These are phyloP conservation scores for Clivina fossor DNA, from an alignment of 2,888 invertebrate genomes.

Conservation along the genomic window DNA sequence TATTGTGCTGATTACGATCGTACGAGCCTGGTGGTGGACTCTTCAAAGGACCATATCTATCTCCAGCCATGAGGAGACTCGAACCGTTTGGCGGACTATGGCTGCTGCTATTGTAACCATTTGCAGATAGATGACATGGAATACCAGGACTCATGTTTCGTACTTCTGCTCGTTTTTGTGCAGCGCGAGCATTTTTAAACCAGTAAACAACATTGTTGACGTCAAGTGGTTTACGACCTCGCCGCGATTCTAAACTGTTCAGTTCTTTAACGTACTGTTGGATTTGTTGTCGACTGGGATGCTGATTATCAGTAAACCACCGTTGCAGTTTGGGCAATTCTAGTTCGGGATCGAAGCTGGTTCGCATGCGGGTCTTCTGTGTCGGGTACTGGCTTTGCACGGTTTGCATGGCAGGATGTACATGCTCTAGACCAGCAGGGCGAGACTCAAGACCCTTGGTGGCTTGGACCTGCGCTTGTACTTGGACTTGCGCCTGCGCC, in stretches of 20 bases:
- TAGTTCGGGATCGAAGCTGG: slow-evolving; percentile 95
- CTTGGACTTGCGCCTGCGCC: slow-evolving; percentile 49
- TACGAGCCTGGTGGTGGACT: slow-evolving; percentile 62
- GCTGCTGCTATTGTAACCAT: slow-evolving; percentile 66
- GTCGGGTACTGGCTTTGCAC: slow-evolving; percentile 76
- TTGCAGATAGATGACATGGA: slow-evolving; percentile 62
- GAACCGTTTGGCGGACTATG: slow-evolving; percentile 67
- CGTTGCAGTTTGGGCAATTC: slow-evolving; percentile 94
- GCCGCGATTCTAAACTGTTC: slow-evolving; percentile 87
- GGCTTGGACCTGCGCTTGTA: slow-evolving; percentile 56
- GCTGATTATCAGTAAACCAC: slow-evolving; percentile 97
- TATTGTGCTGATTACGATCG: slow-evolving; percentile 59
- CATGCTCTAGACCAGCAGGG: slow-evolving; percentile 54
- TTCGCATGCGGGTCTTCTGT: slow-evolving; percentile 92
- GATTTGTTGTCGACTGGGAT: slow-evolving; percentile 95
- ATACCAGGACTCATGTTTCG: slow-evolving; percentile 62
- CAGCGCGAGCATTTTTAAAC: slow-evolving; percentile 98
- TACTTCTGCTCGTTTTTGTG: slow-evolving; percentile 88
- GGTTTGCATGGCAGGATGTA: slow-evolving; percentile 75
- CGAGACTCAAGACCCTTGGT: slow-evolving; percentile 54
- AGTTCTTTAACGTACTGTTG: slow-evolving; percentile 93
- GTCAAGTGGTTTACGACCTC: slow-evolving; percentile 91
- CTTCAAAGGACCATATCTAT: slow-evolving; percentile 60
- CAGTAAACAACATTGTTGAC: slow-evolving; percentile 95
- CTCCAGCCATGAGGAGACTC: slow-evolving; percentile 61